These are phyloP conservation scores for Drosophila miranda DNA, from an alignment of 1,140 invertebrate genomes.

Conservation along the genomic window DNA sequence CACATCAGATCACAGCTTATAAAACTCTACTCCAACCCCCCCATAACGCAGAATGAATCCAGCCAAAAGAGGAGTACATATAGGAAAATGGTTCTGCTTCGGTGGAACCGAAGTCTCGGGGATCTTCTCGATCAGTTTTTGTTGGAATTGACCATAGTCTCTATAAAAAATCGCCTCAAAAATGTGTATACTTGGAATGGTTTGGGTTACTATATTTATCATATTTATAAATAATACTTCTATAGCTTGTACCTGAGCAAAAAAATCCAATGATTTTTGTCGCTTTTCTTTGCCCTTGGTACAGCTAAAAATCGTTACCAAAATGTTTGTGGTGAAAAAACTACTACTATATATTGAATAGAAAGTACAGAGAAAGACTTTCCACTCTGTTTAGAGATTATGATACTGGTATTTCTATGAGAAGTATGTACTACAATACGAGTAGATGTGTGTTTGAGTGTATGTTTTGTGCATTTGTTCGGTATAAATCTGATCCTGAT, in stretches of 20 bases:
- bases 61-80: background rate
- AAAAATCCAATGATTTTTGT: conserved; percentile 23
- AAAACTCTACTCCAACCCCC: conserved; percentile 1
- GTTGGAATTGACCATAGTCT: conserved; percentile 69
- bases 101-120: conserved; percentile 20
- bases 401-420: conserved; percentile 35
- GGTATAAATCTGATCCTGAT: background rate
- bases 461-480: conserved; percentile 24
- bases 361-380: too few species aligned
- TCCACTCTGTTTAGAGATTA: conserved; percentile 13
- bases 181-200: conserved; percentile 48
- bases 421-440: conserved; percentile 27
- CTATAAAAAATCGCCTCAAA: conserved; percentile 64
- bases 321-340: conserved; percentile 39
- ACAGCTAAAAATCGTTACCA: conserved; percentile 49
- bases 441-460: conserved; percentile 28
- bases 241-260: conserved; percentile 62
- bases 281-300: conserved; percentile 37
- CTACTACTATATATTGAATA: conserved; percentile 52
- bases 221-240: conserved; percentile 57
- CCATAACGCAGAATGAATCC: too few species aligned
- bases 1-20: conserved; percentile 42
- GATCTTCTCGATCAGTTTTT: conserved; percentile 12
- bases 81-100: conserved; percentile 19
- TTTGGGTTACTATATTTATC: conserved; percentile 12